Conservation (phyloP, 2,797 vertebrate species). For the Huso huso region DNA sequence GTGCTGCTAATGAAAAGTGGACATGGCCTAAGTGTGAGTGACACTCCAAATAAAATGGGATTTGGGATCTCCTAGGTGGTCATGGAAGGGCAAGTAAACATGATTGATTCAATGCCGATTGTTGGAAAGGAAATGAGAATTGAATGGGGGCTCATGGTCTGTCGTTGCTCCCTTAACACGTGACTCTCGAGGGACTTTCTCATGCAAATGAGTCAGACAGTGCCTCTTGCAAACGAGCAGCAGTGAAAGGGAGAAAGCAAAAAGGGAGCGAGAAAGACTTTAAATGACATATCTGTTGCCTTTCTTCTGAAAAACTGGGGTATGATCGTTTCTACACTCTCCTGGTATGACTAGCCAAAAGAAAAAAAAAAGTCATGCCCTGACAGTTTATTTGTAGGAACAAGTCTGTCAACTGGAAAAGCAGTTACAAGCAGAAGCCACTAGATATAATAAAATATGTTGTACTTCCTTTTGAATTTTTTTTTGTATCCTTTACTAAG, state of each 20-base stretch:
- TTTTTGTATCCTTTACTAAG: no score
- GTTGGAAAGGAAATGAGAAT: constrained; percentile 78
- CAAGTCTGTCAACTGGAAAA: no score
- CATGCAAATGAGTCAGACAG: constrained; percentile 83
- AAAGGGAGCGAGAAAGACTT: constrained; percentile 30
- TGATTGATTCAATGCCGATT: constrained; percentile 76
- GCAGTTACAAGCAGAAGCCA: no score
- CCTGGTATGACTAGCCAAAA: no score
- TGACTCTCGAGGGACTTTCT: constrained; percentile 75
- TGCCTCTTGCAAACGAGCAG: constrained; percentile 56
- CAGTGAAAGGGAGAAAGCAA: constrained; percentile 35
- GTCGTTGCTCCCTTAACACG: constrained; percentile 65
- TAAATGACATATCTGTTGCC: no score
- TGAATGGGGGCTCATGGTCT: constrained; percentile 78
- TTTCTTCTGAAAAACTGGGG: no score
- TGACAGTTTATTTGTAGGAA: no score
- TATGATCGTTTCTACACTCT: no score
- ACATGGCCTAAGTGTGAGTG: constrained; percentile 54
- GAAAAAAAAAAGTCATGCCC: no score
- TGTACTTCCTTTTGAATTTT: no score
- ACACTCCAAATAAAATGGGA: constrained; percentile 62
- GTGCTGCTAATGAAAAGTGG: constrained; percentile 65
- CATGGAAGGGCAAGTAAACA: constrained; percentile 67
- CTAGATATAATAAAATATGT: no score
- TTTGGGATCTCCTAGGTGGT: constrained; percentile 64